These are phyloP conservation scores for Microcebus ravelobensis DNA, from an alignment of 2,113 vertebrate genomes.

Conservation along the genomic window DNA sequence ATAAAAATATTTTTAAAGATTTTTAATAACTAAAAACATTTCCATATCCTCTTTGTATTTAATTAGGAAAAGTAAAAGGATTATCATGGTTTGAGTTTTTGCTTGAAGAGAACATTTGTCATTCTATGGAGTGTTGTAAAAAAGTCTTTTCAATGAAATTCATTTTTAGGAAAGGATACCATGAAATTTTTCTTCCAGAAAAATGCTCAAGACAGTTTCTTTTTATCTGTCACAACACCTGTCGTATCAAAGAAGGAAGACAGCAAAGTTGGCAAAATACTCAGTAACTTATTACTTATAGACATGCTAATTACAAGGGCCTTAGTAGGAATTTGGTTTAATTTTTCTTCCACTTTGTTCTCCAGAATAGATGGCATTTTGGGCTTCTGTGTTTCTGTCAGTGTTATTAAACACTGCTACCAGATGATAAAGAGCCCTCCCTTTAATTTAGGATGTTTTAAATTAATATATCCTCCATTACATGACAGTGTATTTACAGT, in stretches of 20 bases:
- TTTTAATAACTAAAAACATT: not conserved
- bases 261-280: not conserved
- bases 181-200: not conserved
- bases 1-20: not conserved
- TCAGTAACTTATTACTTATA: not conserved
- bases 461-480: not conserved
- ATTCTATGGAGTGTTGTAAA: not conserved
- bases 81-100: not conserved
- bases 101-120: constrained; percentile 13
- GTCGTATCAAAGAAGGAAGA: not conserved
- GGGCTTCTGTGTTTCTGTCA: not conserved
- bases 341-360: not conserved
- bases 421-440: too few relatives aligned
- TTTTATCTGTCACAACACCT: not conserved
- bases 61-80: not conserved
- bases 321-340: not conserved
- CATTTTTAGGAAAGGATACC: not conserved
- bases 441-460: not conserved
- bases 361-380: not conserved
- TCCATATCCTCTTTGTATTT: not conserved
- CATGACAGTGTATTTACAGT: not conserved
- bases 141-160: not conserved
- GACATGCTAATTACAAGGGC: not conserved
- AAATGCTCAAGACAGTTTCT: not conserved
- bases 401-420: not conserved